These are phyloP conservation scores for Tapirus indicus DNA, from an alignment of 2,797 vertebrate species.

Conservation along the genomic window DNA sequence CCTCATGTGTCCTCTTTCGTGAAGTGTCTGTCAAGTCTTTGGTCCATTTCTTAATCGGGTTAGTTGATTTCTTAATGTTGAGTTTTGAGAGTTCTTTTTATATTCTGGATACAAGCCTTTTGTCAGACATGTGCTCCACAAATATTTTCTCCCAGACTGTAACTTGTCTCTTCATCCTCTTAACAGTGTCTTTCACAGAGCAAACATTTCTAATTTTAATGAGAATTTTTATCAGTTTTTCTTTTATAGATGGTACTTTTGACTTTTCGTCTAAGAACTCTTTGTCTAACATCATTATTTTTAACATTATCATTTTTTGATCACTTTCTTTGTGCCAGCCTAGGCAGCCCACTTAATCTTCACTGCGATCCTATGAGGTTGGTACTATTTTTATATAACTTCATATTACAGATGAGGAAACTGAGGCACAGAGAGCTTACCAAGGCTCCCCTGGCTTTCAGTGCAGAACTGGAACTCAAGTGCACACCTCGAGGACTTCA, in stretches of 20 bases:
- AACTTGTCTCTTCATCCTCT: not conserved
- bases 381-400: not conserved
- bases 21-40: not conserved
- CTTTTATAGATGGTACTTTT: not conserved
- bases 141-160: not conserved
- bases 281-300: not conserved
- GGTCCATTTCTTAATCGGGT: not conserved
- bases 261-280: not conserved
- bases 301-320: not conserved
- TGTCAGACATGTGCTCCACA: not conserved
- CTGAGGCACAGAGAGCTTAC: not conserved
- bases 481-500: not conserved
- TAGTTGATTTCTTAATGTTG: not conserved
- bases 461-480: not conserved
- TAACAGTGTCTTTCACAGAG: not conserved
- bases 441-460: not conserved
- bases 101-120: not conserved
- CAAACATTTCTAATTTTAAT: slow-evolving; percentile 13
- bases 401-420: not conserved
- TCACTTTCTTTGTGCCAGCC: not conserved
- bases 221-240: not conserved
- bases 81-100: not conserved
- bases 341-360: not conserved
- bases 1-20: not conserved
- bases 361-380: not conserved